phyloP scores from a whole-genome alignment of 2,797 vertebrate genomes.

The Menidia menidia region DNA sequence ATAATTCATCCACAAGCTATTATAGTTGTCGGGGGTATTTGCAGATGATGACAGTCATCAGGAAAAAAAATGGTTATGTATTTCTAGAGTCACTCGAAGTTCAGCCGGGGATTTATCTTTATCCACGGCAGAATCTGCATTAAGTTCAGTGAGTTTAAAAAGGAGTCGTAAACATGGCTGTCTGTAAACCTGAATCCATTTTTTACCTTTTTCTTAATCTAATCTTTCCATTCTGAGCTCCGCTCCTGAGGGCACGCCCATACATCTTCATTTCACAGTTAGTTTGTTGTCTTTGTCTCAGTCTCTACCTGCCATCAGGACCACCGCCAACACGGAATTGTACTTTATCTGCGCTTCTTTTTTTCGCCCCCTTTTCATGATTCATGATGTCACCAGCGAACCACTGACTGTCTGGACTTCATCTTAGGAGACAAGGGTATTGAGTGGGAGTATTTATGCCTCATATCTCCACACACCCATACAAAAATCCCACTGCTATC shows the following conservation, averaged over 20 bases:
- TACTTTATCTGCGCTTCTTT: slow-evolving; percentile 20
- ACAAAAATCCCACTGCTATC: slow-evolving; percentile 46
- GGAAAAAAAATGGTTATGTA: slow-evolving; percentile 45
- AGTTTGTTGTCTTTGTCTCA: slow-evolving; percentile 23
- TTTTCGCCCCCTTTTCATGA: neutral
- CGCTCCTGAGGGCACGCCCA: slow-evolving; percentile 41
- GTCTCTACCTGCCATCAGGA: too few species aligned
- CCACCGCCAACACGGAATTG: too few species aligned
- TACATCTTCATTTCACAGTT: slow-evolving; percentile 54
- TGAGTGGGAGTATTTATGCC: slow-evolving; percentile 42
- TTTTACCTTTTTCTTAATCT: slow-evolving; percentile 33
- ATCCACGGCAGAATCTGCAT: slow-evolving; percentile 25
- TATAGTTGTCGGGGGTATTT: slow-evolving; percentile 39
- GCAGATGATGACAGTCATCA: slow-evolving; percentile 43
- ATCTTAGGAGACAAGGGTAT: slow-evolving; percentile 29
- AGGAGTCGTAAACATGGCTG: slow-evolving; percentile 38
- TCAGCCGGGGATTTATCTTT: slow-evolving; percentile 40
- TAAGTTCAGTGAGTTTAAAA: slow-evolving; percentile 49
- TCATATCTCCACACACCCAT: slow-evolving; percentile 19
- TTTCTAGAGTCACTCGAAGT: slow-evolving; percentile 34
- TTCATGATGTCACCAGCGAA: slow-evolving; percentile 36
- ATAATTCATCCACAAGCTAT: slow-evolving; percentile 45
- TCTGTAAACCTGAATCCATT: slow-evolving; percentile 3
- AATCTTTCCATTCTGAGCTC: slow-evolving; percentile 43
- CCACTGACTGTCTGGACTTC: slow-evolving; percentile 33